A percentile compares a stretch with the other conserved stretches of the same genome.
Evolutionary conservation across 2,113 vertebrate species (phyloP).

Genomic region (Melanostigma gelatinosum): DNA sequence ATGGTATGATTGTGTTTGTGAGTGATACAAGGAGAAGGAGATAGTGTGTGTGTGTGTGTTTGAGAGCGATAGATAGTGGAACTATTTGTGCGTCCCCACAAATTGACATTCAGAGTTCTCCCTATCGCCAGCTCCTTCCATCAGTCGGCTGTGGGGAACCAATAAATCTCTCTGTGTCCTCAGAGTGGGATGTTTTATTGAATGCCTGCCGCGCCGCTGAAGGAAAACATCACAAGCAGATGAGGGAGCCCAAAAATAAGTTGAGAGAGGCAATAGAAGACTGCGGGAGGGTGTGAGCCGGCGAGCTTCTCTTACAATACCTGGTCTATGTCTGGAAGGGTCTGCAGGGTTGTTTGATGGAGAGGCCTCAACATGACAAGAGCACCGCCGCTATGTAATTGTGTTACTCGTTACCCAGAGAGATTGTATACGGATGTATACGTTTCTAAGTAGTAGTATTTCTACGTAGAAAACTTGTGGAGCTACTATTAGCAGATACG

Average conservation of each 20-base stretch:
- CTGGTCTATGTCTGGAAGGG: slow-evolving; percentile 43
- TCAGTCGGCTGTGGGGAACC: slow-evolving; percentile 46
- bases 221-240: slow-evolving; percentile 35
- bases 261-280: slow-evolving; percentile 20
- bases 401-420: no score
- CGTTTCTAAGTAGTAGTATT: no score
- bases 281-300: not conserved
- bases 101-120: slow-evolving; percentile 58
- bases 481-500: not conserved
- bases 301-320: slow-evolving; percentile 20
- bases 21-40: not conserved
- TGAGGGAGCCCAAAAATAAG: slow-evolving; percentile 30
- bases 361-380: slow-evolving; percentile 13
- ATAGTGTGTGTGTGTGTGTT: slow-evolving; percentile 3
- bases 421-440: no score
- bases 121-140: slow-evolving; percentile 28
- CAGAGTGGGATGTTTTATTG: slow-evolving; percentile 52
- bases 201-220: slow-evolving; percentile 16
- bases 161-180: slow-evolving; percentile 52
- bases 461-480: no score
- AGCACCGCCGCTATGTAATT: not conserved
- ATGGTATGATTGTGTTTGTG: slow-evolving; percentile 21
- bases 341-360: slow-evolving; percentile 39
- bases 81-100: slow-evolving; percentile 20
- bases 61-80: slow-evolving; percentile 9